phyloP scores from a whole-genome alignment of 2,888 invertebrate genomes.

The Teleiodes luculella region DNA sequence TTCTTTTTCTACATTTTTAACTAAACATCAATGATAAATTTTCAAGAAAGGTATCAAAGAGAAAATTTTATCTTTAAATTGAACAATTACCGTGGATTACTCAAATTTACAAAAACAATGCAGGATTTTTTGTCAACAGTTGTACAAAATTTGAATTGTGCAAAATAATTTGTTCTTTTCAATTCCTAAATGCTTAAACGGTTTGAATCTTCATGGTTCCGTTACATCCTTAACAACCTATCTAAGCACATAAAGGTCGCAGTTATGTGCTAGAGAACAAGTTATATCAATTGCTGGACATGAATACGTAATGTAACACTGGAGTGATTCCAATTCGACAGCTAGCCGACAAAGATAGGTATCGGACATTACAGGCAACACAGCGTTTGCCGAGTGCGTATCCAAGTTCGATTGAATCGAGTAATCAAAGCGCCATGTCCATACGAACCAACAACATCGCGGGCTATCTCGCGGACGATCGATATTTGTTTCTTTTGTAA shows the following conservation, averaged over 20 bases:
- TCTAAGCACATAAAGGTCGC: slow-evolving; percentile 14
- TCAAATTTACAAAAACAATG: no score
- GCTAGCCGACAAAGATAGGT: slow-evolving; percentile 65
- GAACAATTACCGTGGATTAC: no score
- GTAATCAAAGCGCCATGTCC: slow-evolving; percentile 75
- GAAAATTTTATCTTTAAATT: no score
- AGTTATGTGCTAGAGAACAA: slow-evolving; percentile 43
- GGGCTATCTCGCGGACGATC: slow-evolving; percentile 68
- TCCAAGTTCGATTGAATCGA: slow-evolving; percentile 68
- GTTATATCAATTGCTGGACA: slow-evolving; percentile 68
- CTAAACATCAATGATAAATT: no score
- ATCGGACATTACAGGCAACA: slow-evolving; percentile 60
- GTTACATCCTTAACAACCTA: background rate
- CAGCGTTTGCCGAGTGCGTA: slow-evolving; percentile 51
- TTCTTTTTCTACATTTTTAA: no score
- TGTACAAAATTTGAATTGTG: no score
- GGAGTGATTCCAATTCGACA: slow-evolving; percentile 60
- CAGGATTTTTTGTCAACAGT: no score
- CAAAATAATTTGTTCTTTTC: no score
- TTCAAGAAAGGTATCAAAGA: no score
- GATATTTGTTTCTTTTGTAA: slow-evolving; percentile 69
- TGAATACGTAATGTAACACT: slow-evolving; percentile 65
- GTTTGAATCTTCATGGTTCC: no score
- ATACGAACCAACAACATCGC: slow-evolving; percentile 69
- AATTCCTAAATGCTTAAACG: no score